These are phyloP conservation scores for Catostomus latipinnis DNA, from an alignment of 2,797 vertebrate genomes.

Conservation along the genomic window DNA sequence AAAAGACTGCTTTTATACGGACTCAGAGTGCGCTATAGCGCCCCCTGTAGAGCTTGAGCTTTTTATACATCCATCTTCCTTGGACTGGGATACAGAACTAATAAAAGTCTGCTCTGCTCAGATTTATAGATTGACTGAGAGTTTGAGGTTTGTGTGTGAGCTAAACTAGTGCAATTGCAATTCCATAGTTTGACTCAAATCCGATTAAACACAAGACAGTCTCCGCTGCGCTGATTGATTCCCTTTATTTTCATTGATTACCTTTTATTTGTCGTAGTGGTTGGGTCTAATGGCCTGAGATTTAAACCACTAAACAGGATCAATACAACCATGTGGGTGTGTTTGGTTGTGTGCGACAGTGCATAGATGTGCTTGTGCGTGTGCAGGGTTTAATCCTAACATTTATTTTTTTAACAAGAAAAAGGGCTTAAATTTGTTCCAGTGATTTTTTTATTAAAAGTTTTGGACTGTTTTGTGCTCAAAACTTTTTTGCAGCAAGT, in stretches of 20 bases:
- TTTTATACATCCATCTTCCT: constrained; percentile 48
- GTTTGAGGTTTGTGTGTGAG: constrained; percentile 12
- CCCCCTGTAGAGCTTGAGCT: constrained; percentile 25
- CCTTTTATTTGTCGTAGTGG: constrained; percentile 29
- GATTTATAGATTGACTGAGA: not conserved
- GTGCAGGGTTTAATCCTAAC: constrained; percentile 11
- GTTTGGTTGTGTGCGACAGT: not conserved
- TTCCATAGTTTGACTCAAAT: constrained; percentile 32
- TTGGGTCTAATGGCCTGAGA: constrained; percentile 38
- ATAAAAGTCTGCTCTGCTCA: not conserved
- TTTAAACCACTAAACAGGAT: constrained; percentile 40
- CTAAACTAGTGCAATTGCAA: not conserved
- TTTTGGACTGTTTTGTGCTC: constrained; percentile 50
- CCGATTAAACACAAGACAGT: constrained; percentile 40
- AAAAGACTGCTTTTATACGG: constrained; percentile 96
- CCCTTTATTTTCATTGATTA: constrained; percentile 39
- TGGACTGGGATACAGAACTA: constrained; percentile 24
- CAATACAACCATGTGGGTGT: constrained; percentile 29
- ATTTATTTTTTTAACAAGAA: constrained; percentile 43
- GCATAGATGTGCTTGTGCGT: constrained; percentile 11
- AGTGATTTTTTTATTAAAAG: constrained; percentile 48
- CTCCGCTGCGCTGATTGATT: constrained; percentile 23
- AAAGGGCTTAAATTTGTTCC: constrained; percentile 58
- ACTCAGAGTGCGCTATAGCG: constrained; percentile 91
- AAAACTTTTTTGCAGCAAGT: constrained; percentile 28